Evolutionary conservation across 2,113 vertebrate genomes (phyloP).

Genomic region (Brachyhypopomus gauderio): DNA sequence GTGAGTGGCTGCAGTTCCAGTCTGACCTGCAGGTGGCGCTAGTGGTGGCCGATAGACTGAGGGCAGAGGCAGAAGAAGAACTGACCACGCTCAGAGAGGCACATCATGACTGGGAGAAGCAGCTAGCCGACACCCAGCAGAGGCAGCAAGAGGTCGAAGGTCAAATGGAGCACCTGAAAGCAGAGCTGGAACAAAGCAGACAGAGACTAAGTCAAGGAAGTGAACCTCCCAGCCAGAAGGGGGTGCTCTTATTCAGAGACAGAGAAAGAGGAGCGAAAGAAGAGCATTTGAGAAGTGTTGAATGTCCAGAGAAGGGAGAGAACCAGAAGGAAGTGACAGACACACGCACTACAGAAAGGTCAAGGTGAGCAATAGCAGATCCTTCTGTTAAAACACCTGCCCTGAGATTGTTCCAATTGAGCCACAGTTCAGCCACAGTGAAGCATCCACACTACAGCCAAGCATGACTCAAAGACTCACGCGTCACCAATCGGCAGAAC

Average conservation of each 20-base stretch:
- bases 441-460: background rate
- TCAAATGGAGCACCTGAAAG: constrained; percentile 64
- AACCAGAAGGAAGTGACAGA: constrained; percentile 57
- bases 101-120: constrained; percentile 64
- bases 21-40: constrained; percentile 81
- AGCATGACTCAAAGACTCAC: background rate
- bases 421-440: background rate
- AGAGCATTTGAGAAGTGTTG: constrained; percentile 65
- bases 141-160: constrained; percentile 65
- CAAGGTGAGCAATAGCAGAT: constrained; percentile 62
- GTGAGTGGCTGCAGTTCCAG: constrained; percentile 81
- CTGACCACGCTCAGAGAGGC: constrained; percentile 57
- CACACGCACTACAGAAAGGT: constrained; percentile 61
- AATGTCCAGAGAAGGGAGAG: constrained; percentile 58
- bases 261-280: constrained; percentile 62
- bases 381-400: too few species aligned
- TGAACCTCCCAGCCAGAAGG: constrained; percentile 51
- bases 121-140: constrained; percentile 64
- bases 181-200: constrained; percentile 65
- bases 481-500: background rate
- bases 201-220: constrained; percentile 5
- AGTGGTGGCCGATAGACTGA: constrained; percentile 76
- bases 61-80: constrained; percentile 77
- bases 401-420: too few species aligned
- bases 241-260: constrained; percentile 50